phyloP scores from a whole-genome alignment of 2,113 vertebrate genomes.

The Taxidea taxus region DNA sequence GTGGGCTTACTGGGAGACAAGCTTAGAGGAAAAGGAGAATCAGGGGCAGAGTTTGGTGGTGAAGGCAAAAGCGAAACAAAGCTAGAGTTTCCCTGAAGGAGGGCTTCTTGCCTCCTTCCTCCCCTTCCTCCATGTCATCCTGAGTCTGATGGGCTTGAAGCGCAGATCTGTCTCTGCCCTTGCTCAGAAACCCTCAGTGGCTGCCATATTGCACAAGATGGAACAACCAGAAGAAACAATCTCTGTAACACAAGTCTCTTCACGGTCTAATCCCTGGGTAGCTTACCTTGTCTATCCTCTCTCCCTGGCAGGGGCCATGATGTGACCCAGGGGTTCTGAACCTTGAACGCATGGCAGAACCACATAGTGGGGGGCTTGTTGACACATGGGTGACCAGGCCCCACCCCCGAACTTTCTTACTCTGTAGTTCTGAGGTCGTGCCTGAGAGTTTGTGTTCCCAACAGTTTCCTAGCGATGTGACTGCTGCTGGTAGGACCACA shows the following conservation, averaged over 20 bases:
- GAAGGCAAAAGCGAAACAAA: neutral
- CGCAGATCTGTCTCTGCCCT: neutral
- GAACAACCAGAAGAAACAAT: neutral
- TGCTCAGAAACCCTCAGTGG: slow-evolving; percentile 22
- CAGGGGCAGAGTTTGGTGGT: neutral
- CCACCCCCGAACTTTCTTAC: neutral
- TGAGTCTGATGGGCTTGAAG: neutral
- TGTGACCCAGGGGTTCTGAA: neutral
- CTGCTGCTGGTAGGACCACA: neutral
- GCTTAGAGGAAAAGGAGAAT: neutral
- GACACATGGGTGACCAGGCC: neutral
- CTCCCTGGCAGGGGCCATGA: neutral
- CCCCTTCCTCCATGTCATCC: neutral
- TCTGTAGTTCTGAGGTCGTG: neutral
- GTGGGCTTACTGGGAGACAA: neutral
- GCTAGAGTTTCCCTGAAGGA: neutral
- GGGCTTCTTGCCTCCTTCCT: neutral
- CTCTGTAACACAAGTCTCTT: neutral
- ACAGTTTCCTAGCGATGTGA: neutral
- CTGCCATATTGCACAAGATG: neutral
- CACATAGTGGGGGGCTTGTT: neutral
- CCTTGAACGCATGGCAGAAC: neutral
- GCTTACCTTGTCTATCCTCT: neutral
- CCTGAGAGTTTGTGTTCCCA: neutral
- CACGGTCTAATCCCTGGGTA: neutral